A percentile compares a stretch with the other conserved stretches of the same genome.
Evolutionary conservation across 92 coral and sea anemone genomes (phyloP).

Genomic region (Diadumene lineata): DNA sequence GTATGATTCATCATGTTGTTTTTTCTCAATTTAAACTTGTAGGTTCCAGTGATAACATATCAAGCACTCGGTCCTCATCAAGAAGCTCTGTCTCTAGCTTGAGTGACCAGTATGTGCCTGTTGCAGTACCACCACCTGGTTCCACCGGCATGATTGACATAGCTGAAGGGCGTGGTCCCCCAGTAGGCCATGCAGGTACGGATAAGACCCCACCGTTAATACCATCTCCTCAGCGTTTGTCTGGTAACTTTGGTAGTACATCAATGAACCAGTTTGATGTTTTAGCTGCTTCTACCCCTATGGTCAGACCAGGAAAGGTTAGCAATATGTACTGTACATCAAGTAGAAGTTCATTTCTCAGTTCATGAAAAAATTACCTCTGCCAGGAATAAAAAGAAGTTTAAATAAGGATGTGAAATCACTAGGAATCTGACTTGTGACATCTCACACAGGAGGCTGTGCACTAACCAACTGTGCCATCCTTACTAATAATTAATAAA

Average conservation of each 20-base stretch:
- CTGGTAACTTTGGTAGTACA: slow-evolving; percentile 40
- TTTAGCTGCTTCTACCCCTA: slow-evolving; percentile 82
- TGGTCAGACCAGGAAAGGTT: slow-evolving; percentile 61
- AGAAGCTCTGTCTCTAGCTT: slow-evolving; percentile 17
- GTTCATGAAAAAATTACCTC: too few relatives aligned
- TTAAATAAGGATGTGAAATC: too few relatives aligned
- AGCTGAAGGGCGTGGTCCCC: slow-evolving; percentile 66
- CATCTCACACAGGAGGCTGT: too few relatives aligned
- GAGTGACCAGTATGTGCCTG: slow-evolving; percentile 23
- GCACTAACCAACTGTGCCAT: too few relatives aligned
- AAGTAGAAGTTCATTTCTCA: too few relatives aligned
- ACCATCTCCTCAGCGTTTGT: slow-evolving; percentile 29
- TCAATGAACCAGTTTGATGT: slow-evolving; percentile 62
- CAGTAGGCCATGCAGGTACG: slow-evolving; percentile 78
- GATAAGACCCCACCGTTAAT: slow-evolving; percentile 48
- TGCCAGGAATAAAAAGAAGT: too few relatives aligned
- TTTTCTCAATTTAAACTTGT: too few relatives aligned
- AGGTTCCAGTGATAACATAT: slow-evolving; percentile 25
- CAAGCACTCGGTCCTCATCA: slow-evolving; percentile 26
- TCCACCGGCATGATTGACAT: slow-evolving; percentile 28
- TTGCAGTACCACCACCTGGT: slow-evolving; percentile 10
- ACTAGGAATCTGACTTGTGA: too few relatives aligned
- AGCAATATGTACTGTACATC: neutral
- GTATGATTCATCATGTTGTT: too few relatives aligned
- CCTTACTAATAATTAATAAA: too few relatives aligned